These are phyloP conservation scores for Apteryx owenii DNA, from an alignment of 2,113 vertebrate genomes.

Conservation along the genomic window DNA sequence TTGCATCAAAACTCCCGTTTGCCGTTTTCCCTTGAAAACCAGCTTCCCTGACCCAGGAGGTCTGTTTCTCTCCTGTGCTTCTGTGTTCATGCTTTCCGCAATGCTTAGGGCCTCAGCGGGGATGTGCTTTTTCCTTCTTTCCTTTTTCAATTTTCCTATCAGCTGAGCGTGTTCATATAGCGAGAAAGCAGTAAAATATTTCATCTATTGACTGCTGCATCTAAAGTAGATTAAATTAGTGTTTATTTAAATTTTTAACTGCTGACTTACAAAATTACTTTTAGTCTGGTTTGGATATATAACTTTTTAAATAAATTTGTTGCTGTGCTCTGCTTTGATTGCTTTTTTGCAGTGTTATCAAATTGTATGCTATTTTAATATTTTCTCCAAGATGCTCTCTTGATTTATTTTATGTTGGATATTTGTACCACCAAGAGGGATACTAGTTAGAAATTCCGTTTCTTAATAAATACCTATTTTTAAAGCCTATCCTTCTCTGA, in stretches of 20 bases:
- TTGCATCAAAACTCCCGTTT: not conserved
- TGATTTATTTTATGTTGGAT: constrained; percentile 51
- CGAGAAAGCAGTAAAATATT: constrained; percentile 36
- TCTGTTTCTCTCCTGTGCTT: not conserved
- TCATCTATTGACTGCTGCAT: constrained; percentile 45
- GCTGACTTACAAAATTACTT: constrained; percentile 68
- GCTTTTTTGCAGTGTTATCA: constrained; percentile 61
- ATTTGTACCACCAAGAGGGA: constrained; percentile 35
- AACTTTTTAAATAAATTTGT: constrained; percentile 71
- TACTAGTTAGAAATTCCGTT: constrained; percentile 35
- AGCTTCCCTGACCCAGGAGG: not conserved
- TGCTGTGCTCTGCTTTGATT: constrained; percentile 64
- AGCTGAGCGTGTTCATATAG: not conserved
- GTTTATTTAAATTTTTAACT: constrained; percentile 66
- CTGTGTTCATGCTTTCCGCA: not conserved
- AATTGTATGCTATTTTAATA: constrained; percentile 64
- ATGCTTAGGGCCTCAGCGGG: not conserved
- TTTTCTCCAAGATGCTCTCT: constrained; percentile 39
- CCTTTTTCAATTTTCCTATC: not conserved
- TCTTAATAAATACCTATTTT: constrained; percentile 43
- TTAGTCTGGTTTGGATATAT: constrained; percentile 65
- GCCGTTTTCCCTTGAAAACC: not conserved
- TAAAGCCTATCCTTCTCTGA: not conserved
- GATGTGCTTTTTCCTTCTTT: not conserved
- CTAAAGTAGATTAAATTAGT: constrained; percentile 57